Conservation (phyloP, 2,797 vertebrate genomes). For the Sciurus carolinensis region DNA sequence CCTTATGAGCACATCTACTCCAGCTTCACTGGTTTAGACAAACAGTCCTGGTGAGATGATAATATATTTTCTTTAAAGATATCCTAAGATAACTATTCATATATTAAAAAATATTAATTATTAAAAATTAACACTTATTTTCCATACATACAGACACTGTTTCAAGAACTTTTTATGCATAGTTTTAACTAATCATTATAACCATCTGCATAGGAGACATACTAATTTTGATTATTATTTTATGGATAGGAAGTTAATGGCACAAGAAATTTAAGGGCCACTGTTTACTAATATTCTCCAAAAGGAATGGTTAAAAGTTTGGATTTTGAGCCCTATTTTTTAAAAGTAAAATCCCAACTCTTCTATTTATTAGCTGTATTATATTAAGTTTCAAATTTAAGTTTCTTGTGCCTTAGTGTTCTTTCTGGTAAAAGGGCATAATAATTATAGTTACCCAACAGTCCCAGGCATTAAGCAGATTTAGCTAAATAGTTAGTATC, state of each 20-base stretch:
- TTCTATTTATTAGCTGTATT: background rate
- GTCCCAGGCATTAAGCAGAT: background rate
- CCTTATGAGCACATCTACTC: background rate
- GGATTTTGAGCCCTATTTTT: background rate
- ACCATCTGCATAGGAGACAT: background rate
- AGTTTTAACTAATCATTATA: conserved; percentile 19
- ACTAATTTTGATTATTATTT: background rate
- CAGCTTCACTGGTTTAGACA: background rate
- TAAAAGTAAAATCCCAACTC: background rate
- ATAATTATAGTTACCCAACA: background rate
- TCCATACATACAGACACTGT: background rate
- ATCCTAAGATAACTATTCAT: background rate
- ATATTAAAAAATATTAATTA: background rate
- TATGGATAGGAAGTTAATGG: background rate
- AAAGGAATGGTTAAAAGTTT: conserved; percentile 37
- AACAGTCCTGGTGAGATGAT: background rate
- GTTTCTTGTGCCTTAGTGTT: background rate
- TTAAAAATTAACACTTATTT: background rate
- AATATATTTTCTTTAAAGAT: background rate
- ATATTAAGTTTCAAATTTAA: background rate
- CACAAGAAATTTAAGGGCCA: background rate
- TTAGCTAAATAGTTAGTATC: background rate
- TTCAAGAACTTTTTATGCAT: background rate
- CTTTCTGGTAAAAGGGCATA: background rate
- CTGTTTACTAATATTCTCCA: background rate